phyloP scores from a whole-genome alignment of 2,113 vertebrate genomes.

The Chelonoidis abingdonii region DNA sequence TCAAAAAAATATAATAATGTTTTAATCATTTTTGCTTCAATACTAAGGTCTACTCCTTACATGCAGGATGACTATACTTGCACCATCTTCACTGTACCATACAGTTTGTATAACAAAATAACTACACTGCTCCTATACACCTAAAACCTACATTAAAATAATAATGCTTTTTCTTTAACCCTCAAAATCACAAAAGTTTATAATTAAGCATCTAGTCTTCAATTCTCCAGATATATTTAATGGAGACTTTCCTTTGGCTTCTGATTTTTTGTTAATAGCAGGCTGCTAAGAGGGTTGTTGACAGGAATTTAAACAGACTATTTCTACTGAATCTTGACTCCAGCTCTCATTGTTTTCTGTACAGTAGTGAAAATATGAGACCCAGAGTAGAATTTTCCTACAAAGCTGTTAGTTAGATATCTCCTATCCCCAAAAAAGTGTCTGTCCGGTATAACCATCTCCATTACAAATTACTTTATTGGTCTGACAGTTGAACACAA shows the following conservation, averaged over 20 bases:
- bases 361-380: not conserved
- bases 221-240: not conserved
- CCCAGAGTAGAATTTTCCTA: not conserved
- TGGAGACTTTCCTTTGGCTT: not conserved
- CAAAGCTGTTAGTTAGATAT: not conserved
- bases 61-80: not conserved
- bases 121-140: not conserved
- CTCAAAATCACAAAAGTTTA: not conserved
- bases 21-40: not conserved
- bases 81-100: not conserved
- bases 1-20: not conserved
- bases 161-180: not conserved
- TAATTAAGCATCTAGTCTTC: not conserved
- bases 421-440: not conserved
- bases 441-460: not conserved
- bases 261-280: not conserved
- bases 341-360: not conserved
- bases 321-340: not conserved
- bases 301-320: not conserved
- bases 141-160: not conserved
- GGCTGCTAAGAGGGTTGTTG: not conserved
- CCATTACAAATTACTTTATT: not conserved
- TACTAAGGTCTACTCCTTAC: not conserved
- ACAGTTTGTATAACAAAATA: not conserved
- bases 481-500: not conserved